Base-by-base conservation (phyloP, 2,113 vertebrate genomes). In the Corythornis madagascariensis region DNA sequence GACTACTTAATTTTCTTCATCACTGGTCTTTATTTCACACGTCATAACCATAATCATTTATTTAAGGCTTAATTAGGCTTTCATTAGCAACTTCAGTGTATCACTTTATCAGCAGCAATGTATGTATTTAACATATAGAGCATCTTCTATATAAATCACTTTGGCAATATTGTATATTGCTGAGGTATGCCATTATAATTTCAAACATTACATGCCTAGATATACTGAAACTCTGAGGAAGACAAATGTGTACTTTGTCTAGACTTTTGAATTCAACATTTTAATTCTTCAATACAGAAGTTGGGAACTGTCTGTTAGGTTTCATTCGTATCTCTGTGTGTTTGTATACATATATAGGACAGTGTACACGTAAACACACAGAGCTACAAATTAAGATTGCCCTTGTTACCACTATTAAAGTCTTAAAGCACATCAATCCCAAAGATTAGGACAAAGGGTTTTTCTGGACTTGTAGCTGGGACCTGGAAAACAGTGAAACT, bases 1-100 rank as follows among this genome's bases (percentile, higher is more conserved):
- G 53, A 69, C 83, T 92, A 47, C 76, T 91, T 93, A 92, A 93
- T 95, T 96, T 95, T 96, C 89, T 81, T 92, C 90, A 88, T 83
- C 80, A 78, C 53, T 94, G 88, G 72, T 75, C 65, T 90, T 96
- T 76, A 81, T 86, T 76, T 90, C 70, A 64, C 69, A 83, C 69
- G 78, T 90, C 73, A 86, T 90, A 94, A 83, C 40, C 26, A 78
- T 95, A 94, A 94, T 90, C 83, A 83, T 93, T 95, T 95, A 94
- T 94, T 74, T 84, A 81, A 90, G 40, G 29, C 43, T 64, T 92
- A 95, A 95, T 94, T 94, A 66, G 53, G 14, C 86, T 96, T 93
- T 81, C 76, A 83, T 86, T 83, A 93, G 60, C 48, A 73, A 35
- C 33, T 73, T 33, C 40, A 83, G 43, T 1, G 0, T 84, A 73